phyloP scores from a whole-genome alignment of 2,797 vertebrate species.

The Typhlichthys eigenmanni region DNA sequence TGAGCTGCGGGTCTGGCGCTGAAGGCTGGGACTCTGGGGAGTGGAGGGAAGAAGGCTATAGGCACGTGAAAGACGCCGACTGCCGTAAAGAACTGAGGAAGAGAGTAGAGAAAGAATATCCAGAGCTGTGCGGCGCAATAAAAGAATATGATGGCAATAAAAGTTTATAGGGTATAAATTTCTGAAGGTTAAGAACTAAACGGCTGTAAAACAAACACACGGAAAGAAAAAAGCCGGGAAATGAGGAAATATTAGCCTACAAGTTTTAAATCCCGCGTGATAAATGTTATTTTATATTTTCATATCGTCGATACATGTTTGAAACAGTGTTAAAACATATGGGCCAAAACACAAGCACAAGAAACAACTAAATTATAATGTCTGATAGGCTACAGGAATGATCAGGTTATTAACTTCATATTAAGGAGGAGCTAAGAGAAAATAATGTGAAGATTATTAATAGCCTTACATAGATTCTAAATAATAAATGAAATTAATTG shows the following conservation, averaged over 20 bases:
- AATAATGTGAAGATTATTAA: too few species aligned
- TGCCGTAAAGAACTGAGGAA: slow-evolving; percentile 76
- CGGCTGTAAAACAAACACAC: slow-evolving; percentile 95
- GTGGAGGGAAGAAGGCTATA: slow-evolving; percentile 45
- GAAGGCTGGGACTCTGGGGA: slow-evolving; percentile 30
- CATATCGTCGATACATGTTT: slow-evolving; percentile 20
- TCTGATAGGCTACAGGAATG: too few species aligned
- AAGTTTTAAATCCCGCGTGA: slow-evolving; percentile 80
- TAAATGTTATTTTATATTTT: slow-evolving; percentile 58
- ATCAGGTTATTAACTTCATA: too few species aligned
- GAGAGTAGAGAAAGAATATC: slow-evolving; percentile 78
- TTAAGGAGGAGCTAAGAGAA: too few species aligned
- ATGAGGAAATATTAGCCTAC: slow-evolving; percentile 55
- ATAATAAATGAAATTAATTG: too few species aligned
- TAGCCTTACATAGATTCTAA: too few species aligned
- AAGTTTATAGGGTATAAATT: slow-evolving; percentile 99
- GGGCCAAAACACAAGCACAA: too few species aligned
- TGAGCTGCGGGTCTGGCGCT: slow-evolving; percentile 51
- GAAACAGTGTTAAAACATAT: too few species aligned
- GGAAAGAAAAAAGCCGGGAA: slow-evolving; percentile 45
- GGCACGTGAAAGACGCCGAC: slow-evolving; percentile 74
- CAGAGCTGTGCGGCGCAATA: slow-evolving; percentile 89
- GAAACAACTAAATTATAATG: too few species aligned
- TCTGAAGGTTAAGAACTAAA: slow-evolving; percentile 99
- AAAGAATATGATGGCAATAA: slow-evolving; percentile 99